Evolutionary conservation across 30 jellyfish, hydroid and myxozoan genomes (phyloP), one percentile per base, ranked within the genome.

Genomic region (Cassiopea xamachana): DNA sequence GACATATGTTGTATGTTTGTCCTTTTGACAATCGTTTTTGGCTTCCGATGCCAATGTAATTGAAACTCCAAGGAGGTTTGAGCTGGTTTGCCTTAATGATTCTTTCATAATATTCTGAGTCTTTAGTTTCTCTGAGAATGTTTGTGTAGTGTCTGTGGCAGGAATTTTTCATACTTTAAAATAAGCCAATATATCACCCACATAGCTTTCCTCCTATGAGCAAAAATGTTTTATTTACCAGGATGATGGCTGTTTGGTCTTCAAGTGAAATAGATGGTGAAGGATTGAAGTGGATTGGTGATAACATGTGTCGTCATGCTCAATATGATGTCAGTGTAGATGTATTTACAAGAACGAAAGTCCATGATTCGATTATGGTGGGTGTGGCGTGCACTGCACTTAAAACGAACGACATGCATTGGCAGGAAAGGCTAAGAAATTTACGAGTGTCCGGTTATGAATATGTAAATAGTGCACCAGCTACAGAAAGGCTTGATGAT

Each of bases 291-390:
- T 62, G 74, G 74, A 27, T 17, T 4, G 2, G 27, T 17, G 74
- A 62, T 14, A 62, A 8, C 27, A 62, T 79, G 60, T 79, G 7
- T 60, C 75, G 87, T 1, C 4, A 49, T 60, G 8, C 45, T n/a
- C 76, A 19, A 51, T 82, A 69, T 46, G 90, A 82, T 67, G 82
- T 50, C n/a, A 82, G 44, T 45, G 39, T 82, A 46, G 73, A 82
- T 50, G 45, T 82, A 73, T 82, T 60, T 48, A 69, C 48, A 3
- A 79, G 90, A 9, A 19, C 48, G 7, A 5, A 1, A 1, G 73
- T 43, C 10, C n/a, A 27, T 5, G 59, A 69, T 50, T 39, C 48
- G 39, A 46, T 58, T 69, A 46, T 50, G 49, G 68, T 82, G 14
- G 81, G 64, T 14, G 82, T 82, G 67, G 46, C 73, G 48, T 61